phyloP scores from a whole-genome alignment of 2,797 vertebrate genomes.

The Graptemys geographica region DNA sequence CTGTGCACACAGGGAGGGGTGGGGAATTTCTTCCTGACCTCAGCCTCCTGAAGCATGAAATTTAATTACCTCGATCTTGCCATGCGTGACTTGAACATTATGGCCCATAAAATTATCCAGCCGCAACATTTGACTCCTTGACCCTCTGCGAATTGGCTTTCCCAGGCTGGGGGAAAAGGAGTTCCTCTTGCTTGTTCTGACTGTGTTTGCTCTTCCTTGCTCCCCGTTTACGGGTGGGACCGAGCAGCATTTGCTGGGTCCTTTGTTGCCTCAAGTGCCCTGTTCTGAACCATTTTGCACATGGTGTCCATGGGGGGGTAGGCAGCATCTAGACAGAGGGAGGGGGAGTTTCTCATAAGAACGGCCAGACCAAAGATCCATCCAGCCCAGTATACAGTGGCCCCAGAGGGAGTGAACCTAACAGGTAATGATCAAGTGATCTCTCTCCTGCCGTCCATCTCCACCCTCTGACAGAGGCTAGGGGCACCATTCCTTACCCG shows the following conservation, averaged over 20 bases:
- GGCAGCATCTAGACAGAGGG: too few relatives aligned
- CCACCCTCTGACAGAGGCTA: too few relatives aligned
- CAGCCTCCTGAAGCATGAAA: conserved; percentile 25
- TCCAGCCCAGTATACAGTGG: too few relatives aligned
- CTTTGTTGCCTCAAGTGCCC: too few relatives aligned
- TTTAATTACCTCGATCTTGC: conserved; percentile 6
- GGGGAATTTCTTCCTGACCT: conserved; percentile 13
- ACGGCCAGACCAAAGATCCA: too few relatives aligned
- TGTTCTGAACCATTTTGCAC: not conserved
- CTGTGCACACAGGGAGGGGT: not conserved
- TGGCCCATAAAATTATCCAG: conserved; percentile 16
- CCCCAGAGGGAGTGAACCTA: too few relatives aligned
- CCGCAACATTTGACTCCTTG: not conserved
- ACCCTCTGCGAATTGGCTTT: not conserved
- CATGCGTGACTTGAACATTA: conserved; percentile 20
- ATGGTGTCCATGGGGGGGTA: too few relatives aligned
- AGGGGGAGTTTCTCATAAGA: not conserved
- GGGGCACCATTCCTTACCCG: too few relatives aligned
- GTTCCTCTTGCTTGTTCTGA: not conserved
- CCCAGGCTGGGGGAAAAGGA: not conserved
- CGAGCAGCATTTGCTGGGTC: too few relatives aligned
- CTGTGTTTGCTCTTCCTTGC: not conserved
- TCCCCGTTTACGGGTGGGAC: not conserved
- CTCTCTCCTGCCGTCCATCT: too few relatives aligned
- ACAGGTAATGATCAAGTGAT: too few relatives aligned